Percentiles rank a stretch among this genome's conserved stretches.
Conservation (phyloP, 1,140 invertebrate species). For the Drosophila leontia region DNA sequence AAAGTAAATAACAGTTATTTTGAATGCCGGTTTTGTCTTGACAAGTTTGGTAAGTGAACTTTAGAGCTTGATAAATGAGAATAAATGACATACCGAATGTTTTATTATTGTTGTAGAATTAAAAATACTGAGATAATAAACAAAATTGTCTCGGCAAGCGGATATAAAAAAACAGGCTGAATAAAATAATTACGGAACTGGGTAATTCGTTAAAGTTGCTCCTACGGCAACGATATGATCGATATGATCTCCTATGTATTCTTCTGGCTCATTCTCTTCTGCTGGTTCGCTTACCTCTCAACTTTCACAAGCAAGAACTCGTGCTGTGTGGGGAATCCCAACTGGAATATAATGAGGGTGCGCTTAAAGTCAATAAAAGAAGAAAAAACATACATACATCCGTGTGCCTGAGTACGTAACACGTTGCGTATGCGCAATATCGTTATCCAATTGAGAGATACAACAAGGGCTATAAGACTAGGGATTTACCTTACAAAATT, state of each 20-base stretch:
- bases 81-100: constrained; percentile 17
- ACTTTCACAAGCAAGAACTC: constrained; percentile 49
- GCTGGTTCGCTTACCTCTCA: not conserved
- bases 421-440: constrained; percentile 62
- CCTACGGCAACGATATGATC: constrained; percentile 13
- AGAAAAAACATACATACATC: constrained; percentile 29
- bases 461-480: constrained; percentile 1
- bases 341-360: constrained; percentile 19
- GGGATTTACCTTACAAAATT: not conserved
- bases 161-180: constrained; percentile 15
- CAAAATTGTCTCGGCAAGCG: constrained; percentile 4
- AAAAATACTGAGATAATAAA: constrained; percentile 26
- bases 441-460: not conserved
- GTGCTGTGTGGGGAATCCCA: constrained; percentile 52
- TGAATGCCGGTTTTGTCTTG: constrained; percentile 63
- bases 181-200: constrained; percentile 46
- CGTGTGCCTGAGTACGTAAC: constrained; percentile 31
- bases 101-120: constrained; percentile 1
- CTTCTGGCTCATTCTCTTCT: not conserved
- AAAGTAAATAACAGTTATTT: constrained; percentile 39
- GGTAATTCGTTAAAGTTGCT: not conserved
- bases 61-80: constrained; percentile 41
- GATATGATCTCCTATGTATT: constrained; percentile 16
- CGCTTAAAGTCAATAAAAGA: constrained; percentile 11
- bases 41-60: constrained; percentile 78